Evolutionary conservation across 1,140 invertebrate species (phyloP).

Genomic region (Sarcophaga peregrina): DNA sequence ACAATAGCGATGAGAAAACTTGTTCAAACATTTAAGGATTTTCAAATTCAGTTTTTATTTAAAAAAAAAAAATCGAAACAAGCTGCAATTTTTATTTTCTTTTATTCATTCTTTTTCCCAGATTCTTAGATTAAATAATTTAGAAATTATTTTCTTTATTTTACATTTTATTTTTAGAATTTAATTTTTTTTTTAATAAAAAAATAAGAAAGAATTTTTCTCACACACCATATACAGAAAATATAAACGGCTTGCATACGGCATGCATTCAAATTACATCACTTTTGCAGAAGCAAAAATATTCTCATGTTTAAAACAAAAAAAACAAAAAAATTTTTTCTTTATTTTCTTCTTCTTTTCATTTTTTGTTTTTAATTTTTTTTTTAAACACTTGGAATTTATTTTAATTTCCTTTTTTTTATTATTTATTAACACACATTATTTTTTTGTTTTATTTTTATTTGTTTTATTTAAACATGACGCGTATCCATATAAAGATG

Average conservation of each 20-base stretch:
- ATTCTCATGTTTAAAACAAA: too few relatives aligned
- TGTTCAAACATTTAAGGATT: slow-evolving; percentile 11
- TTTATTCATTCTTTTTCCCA: not conserved
- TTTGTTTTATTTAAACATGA: not conserved
- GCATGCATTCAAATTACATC: slow-evolving; percentile 23
- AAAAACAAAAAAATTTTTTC: too few relatives aligned
- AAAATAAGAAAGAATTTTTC: not conserved
- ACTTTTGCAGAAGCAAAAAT: not conserved
- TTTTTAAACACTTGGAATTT: slow-evolving; percentile 1
- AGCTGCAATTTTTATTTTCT: not conserved
- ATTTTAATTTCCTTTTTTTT: not conserved
- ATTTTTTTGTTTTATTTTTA: not conserved
- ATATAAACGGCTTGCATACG: too few relatives aligned
- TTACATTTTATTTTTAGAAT: not conserved
- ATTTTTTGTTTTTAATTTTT: too few relatives aligned
- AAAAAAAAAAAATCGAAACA: not conserved
- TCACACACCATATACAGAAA: too few relatives aligned
- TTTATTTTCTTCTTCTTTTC: too few relatives aligned
- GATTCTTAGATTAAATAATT: not conserved
- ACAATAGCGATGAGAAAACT: not conserved
- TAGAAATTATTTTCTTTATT: not conserved
- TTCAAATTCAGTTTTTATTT: not conserved
- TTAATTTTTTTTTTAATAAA: not conserved
- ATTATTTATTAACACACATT: not conserved
- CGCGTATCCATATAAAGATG: slow-evolving; percentile 36